Percentiles rank a stretch among this genome's conserved stretches.
Evolutionary conservation across 2,888 invertebrate species (phyloP).

Genomic region (Eugnorisma glareosa): DNA sequence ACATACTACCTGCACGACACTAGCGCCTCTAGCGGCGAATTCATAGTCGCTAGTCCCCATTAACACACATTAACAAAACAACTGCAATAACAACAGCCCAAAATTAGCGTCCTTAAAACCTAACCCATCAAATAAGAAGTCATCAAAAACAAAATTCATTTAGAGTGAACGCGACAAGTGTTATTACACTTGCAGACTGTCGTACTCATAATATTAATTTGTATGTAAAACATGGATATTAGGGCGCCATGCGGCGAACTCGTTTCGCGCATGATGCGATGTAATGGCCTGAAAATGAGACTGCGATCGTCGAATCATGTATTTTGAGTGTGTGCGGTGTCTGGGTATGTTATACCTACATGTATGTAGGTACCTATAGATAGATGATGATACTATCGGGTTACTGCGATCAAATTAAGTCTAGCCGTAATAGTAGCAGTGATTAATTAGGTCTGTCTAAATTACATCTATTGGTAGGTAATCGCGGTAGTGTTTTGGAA

Average conservation of each 20-base stretch:
- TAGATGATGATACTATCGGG: not conserved
- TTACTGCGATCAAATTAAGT: conserved; percentile 29
- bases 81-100: conserved; percentile 10
- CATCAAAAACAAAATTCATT: conserved; percentile 54
- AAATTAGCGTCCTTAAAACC: conserved; percentile 27
- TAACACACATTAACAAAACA: conserved; percentile 22
- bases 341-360: conserved; percentile 16
- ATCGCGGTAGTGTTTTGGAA: not conserved
- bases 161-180: conserved; percentile 48
- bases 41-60: too few species aligned
- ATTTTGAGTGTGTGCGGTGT: conserved; percentile 43
- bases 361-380: not conserved
- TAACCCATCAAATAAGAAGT: conserved; percentile 18
- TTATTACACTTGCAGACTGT: conserved; percentile 65
- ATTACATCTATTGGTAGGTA: too few species aligned
- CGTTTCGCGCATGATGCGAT: conserved; percentile 66
- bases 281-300: conserved; percentile 79
- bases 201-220: conserved; percentile 70
- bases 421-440: conserved; percentile 8
- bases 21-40: too few species aligned
- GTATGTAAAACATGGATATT: conserved; percentile 70
- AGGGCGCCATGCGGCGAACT: conserved; percentile 69
- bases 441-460: not conserved
- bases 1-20: too few species aligned
- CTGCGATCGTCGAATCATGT: conserved; percentile 64